A percentile compares a stretch with the other conserved stretches of the same genome.
Evolutionary conservation across 2,888 invertebrate genomes (phyloP).

Genomic region (Chironomus tentans): DNA sequence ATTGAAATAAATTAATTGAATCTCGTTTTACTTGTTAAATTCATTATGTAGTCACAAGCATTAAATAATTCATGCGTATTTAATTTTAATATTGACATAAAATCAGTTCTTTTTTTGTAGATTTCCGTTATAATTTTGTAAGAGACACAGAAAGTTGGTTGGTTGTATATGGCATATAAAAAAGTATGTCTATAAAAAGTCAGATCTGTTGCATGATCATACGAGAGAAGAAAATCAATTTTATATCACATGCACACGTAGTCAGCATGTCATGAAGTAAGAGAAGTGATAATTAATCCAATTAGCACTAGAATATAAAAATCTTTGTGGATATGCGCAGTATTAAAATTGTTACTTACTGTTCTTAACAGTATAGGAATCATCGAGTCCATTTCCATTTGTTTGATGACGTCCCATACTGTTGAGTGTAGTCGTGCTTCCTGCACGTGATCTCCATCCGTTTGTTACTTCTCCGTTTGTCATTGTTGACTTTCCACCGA

Average conservation of each 20-base stretch:
- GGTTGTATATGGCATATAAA: too few species aligned
- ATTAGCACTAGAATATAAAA: not conserved
- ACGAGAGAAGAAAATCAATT: not conserved
- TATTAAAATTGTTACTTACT: constrained; percentile 35
- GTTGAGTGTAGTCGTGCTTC: constrained; percentile 52
- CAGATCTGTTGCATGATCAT: not conserved
- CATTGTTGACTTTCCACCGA: constrained; percentile 37
- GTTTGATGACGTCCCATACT: constrained; percentile 45
- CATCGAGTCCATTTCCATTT: constrained; percentile 38
- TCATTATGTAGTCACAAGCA: too few species aligned
- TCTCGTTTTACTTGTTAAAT: too few species aligned
- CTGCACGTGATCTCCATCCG: constrained; percentile 50
- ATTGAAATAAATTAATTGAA: too few species aligned
- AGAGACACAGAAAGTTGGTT: too few species aligned
- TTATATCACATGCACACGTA: not conserved
- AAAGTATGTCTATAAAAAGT: too few species aligned
- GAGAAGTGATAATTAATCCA: not conserved
- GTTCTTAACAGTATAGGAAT: constrained; percentile 43
- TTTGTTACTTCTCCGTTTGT: constrained; percentile 40
- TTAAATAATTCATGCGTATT: too few species aligned
- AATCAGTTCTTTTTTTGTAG: too few species aligned
- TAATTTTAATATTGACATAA: too few species aligned
- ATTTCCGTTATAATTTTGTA: too few species aligned
- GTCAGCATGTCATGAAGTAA: not conserved
- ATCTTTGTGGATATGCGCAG: not conserved